Evolutionary conservation across 1,140 invertebrate genomes (phyloP), one percentile per base, ranked within the genome.

Genomic region (Drosophila ironensis): DNA sequence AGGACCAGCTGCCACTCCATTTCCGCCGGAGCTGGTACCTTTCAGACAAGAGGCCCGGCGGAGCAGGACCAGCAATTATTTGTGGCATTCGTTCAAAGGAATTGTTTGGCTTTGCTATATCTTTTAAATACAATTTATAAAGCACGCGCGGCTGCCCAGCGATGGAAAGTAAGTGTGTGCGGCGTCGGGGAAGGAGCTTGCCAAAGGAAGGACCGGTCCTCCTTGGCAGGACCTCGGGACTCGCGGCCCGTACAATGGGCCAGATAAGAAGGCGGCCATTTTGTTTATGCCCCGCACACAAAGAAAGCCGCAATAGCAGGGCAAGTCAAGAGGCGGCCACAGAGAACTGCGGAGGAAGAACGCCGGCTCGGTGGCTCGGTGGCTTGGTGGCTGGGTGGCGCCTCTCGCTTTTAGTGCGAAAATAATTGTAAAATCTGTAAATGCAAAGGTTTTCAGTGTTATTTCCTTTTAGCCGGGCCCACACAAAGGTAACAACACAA

Each of bases 41-140:
- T 14, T 17, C 50, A 40, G 56, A 77, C 72, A 77, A 77, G 73
- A 74, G 48, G 30, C 56, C 27, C 28, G 38, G 25, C 41, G 19
- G 30, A 28, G 56, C 51, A 64, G 48, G 60, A 56, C 41, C 72
- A 82, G 77, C 72, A 82, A 77, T 81, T 77, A 81, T 84, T 76
- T 71, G 68, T 61, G 67, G 68, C 67, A 50, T 72, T 84, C 68
- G 57, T 48, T 78, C 78, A 84, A 84, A 84, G 80, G 54, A 48
- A 61, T 78, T 84, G 53, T 59, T 70, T 59, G 52, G 63, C 66
- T 70, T 70, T 70, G 66, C 66, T 50, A 67, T 57, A 74, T 84
- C 64, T 78, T 78, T 86, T 74, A 78, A 86, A 84, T 86, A 84
- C 80, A 86, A 86, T 80, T 86, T 86, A 84, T 68, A 84, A 86